These are phyloP conservation scores for Acronicta alni DNA, from an alignment of 2,888 invertebrate species.

Conservation along the genomic window DNA sequence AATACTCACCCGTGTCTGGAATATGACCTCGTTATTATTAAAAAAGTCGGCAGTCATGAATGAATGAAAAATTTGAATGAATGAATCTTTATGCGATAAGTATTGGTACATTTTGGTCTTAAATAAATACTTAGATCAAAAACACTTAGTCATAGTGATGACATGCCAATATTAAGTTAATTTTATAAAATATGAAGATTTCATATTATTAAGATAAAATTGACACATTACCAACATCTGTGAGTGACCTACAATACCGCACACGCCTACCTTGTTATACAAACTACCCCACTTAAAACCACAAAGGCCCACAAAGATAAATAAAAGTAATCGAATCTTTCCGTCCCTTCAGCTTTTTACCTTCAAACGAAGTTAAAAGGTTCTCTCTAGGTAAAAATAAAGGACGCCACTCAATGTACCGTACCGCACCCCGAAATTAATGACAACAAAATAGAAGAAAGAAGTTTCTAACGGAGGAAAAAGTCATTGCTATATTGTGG, in stretches of 20 bases:
- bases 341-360: constrained; percentile 44
- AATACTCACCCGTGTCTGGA: too few relatives aligned
- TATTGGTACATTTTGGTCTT: too few relatives aligned
- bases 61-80: too few relatives aligned
- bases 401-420: constrained; percentile 1
- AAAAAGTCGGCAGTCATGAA: too few relatives aligned
- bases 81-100: too few relatives aligned
- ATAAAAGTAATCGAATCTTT: constrained; percentile 54
- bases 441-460: background rate
- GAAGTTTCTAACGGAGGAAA: too few relatives aligned
- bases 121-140: too few relatives aligned
- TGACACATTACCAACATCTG: constrained; percentile 11
- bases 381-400: constrained; percentile 32
- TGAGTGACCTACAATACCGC: constrained; percentile 15
- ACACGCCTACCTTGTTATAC: constrained; percentile 36
- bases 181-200: too few relatives aligned
- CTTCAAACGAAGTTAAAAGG: constrained; percentile 48
- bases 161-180: too few relatives aligned
- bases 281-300: constrained; percentile 43
- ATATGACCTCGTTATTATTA: too few relatives aligned
- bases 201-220: background rate
- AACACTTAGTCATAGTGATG: too few relatives aligned
- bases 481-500: too few relatives aligned
- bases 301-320: constrained; percentile 47
- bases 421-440: background rate